These are phyloP conservation scores for Campoplex capitator DNA, from an alignment of 2,888 invertebrate genomes.

Conservation along the genomic window DNA sequence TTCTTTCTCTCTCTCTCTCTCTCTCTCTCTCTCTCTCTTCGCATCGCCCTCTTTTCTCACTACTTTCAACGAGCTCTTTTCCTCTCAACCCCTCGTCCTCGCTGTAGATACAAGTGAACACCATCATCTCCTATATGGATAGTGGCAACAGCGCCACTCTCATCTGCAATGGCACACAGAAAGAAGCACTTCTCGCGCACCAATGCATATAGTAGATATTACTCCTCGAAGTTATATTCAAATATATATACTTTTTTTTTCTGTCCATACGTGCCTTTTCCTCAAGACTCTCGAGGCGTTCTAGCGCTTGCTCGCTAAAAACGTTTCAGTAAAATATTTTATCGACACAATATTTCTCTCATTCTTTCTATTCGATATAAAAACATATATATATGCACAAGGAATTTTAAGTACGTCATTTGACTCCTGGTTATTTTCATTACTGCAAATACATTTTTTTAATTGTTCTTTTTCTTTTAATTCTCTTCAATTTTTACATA, in stretches of 20 bases:
- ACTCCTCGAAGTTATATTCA: background rate
- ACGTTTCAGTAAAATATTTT: slow-evolving; percentile 61
- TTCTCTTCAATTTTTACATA: background rate
- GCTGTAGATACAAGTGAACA: slow-evolving; percentile 6
- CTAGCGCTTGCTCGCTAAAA: slow-evolving; percentile 29
- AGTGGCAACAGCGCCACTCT: slow-evolving; percentile 35
- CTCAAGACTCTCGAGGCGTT: slow-evolving; percentile 22
- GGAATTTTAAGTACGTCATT: background rate
- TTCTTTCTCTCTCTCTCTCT: slow-evolving; percentile 1
- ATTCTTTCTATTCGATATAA: slow-evolving; percentile 32
- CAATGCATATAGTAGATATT: slow-evolving; percentile 52
- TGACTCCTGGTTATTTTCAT: background rate
- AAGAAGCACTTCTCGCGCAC: slow-evolving; percentile 57
- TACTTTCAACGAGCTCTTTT: slow-evolving; percentile 50
- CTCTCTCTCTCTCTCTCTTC: background rate
- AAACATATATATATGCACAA: background rate
- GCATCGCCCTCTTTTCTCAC: slow-evolving; percentile 42
- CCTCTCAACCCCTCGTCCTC: background rate
- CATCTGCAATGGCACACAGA: slow-evolving; percentile 48
- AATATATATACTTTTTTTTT: slow-evolving; percentile 12
- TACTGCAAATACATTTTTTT: background rate
- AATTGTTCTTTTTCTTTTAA: background rate
- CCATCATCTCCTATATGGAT: slow-evolving; percentile 9
- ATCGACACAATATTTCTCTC: slow-evolving; percentile 55
- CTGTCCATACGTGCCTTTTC: background rate